phyloP scores from a whole-genome alignment of 2,113 vertebrate genomes.

The Dendropsophus ebraccatus region DNA sequence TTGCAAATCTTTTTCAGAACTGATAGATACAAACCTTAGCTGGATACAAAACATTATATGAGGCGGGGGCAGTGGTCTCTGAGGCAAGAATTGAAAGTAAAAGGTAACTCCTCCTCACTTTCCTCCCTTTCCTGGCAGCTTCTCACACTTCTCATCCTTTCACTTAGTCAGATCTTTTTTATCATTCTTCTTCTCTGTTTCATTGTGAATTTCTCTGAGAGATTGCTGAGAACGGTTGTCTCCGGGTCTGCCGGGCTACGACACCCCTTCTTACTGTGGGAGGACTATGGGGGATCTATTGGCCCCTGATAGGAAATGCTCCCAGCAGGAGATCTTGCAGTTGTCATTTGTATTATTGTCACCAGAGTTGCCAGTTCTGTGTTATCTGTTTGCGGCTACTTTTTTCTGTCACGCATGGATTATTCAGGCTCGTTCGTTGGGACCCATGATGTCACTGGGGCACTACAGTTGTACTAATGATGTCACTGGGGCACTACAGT shows the following conservation, averaged over 20 bases:
- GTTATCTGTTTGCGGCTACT: neutral
- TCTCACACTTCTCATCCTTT: constrained; percentile 64
- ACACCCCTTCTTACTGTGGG: neutral
- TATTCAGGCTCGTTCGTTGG: neutral
- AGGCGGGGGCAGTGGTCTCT: constrained; percentile 84
- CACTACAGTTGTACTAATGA: neutral
- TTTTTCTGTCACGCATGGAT: neutral
- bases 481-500: neutral
- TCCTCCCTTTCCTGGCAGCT: constrained; percentile 72
- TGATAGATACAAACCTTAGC: constrained; percentile 88
- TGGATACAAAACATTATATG: constrained; percentile 89
- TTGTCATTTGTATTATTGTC: neutral
- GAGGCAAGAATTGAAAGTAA: constrained; percentile 81
- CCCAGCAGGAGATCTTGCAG: too few species aligned
- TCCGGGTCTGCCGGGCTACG: neutral
- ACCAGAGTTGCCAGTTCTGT: neutral
- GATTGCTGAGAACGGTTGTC: neutral
- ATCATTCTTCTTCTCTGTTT: neutral
- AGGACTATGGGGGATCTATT: neutral
- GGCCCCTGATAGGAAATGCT: too few species aligned
- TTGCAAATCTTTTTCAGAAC: constrained; percentile 87
- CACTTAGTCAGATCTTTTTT: constrained; percentile 37
- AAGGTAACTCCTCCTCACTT: constrained; percentile 77
- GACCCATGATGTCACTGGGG: neutral
- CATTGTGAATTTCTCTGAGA: constrained; percentile 20